These are phyloP conservation scores for Platichthys stellatus DNA, from an alignment of 2,113 vertebrate genomes.

Conservation along the genomic window DNA sequence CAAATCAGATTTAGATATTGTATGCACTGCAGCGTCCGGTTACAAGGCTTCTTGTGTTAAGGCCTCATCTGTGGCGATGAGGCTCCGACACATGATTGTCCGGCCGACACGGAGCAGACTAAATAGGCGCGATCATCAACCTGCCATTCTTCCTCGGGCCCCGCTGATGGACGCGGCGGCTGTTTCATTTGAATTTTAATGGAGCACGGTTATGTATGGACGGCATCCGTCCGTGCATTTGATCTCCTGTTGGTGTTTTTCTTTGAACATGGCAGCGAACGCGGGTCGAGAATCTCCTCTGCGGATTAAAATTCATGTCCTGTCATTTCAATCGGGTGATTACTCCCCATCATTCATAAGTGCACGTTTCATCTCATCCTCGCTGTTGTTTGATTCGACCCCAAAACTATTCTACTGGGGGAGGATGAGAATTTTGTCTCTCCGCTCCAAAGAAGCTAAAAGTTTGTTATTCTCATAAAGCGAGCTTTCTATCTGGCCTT, in stretches of 20 bases:
- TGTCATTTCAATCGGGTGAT: constrained; percentile 38
- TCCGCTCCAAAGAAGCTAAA: constrained; percentile 27
- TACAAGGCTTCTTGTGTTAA: constrained; percentile 26
- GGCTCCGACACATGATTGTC: constrained; percentile 2
- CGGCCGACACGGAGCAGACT: constrained; percentile 15
- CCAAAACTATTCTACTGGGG: neutral
- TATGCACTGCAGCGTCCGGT: neutral
- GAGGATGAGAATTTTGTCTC: constrained; percentile 19
- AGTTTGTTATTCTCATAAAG: constrained; percentile 38
- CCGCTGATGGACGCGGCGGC: neutral
- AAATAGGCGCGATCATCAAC: constrained; percentile 42
- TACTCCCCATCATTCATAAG: constrained; percentile 15
- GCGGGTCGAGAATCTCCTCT: neutral
- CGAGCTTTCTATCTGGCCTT: constrained; percentile 49
- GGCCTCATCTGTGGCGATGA: constrained; percentile 14
- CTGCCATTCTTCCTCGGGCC: constrained; percentile 23
- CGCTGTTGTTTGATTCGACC: constrained; percentile 4
- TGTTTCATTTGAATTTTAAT: constrained; percentile 43
- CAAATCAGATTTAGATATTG: constrained; percentile 49
- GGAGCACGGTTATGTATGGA: constrained; percentile 12
- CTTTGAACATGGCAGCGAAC: constrained; percentile 20
- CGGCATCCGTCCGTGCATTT: constrained; percentile 23
- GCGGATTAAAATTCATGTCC: constrained; percentile 21
- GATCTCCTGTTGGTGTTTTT: constrained; percentile 25
- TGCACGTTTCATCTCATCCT: constrained; percentile 30